phyloP scores from a whole-genome alignment of 2,113 vertebrate species.

The Zosterops pallidus region DNA sequence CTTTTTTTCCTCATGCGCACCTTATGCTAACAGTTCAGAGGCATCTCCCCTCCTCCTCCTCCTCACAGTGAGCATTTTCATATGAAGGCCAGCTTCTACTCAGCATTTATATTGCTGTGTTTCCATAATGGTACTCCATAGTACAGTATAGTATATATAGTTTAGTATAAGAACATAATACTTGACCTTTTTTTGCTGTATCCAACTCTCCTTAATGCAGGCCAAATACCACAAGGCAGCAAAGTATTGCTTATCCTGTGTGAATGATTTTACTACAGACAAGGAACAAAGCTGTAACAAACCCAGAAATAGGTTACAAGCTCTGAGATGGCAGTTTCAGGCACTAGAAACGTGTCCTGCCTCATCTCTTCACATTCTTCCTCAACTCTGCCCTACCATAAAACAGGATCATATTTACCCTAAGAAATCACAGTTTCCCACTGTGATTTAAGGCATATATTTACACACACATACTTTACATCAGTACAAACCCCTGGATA shows the following conservation, averaged over 20 bases:
- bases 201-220: neutral
- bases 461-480: neutral
- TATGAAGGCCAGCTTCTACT: neutral
- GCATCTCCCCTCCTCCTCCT: neutral
- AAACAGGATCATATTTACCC: neutral
- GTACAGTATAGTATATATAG: neutral
- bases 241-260: neutral
- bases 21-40: neutral
- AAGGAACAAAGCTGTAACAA: neutral
- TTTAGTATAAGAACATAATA: neutral
- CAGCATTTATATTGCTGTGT: neutral
- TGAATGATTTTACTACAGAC: neutral
- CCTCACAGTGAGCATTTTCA: neutral
- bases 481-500: neutral
- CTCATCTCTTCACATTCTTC: neutral
- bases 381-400: neutral
- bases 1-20: neutral
- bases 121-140: neutral
- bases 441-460: neutral
- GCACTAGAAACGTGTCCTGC: neutral
- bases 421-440: neutral
- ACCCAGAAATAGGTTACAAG: neutral
- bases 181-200: neutral
- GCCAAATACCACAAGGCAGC: neutral
- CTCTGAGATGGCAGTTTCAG: neutral